Evolutionary conservation across 2,888 invertebrate genomes (phyloP), one percentile per base, ranked within the genome.

Genomic region (Falcaria lacertinaria): DNA sequence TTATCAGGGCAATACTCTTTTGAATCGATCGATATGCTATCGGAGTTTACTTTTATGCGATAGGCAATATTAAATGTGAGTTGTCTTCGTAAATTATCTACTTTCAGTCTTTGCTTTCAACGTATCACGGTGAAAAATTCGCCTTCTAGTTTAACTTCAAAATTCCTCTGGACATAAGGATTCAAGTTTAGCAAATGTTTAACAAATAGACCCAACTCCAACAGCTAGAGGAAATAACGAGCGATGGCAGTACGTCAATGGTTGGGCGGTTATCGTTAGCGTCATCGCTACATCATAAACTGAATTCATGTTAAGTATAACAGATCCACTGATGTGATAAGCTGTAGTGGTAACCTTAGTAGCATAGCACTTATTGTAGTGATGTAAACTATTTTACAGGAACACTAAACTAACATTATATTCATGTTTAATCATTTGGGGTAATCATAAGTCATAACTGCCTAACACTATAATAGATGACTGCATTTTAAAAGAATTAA

Each of bases 291-390:
- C 49, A 52, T 56, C 71, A 57, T 67, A 64, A 67, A 65, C 52
- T 45, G 53, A 63, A 69, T 75, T 69, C 63, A 69, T 69, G 69
- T 65, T 60, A 62, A 56, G 63, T 67, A 48, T 39, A 60, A 48
- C 38, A 50, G 22, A 14, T 37, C 22, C 15, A 22, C 22, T 22
- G 22, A 13, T 57, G 46, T 48, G 41, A 49, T 55, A 50, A 51
- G 42, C 16, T 25, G 37, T 39, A 7, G 15, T 34, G 40, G 40
- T 40, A 36, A 40, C 15, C 35, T 22, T 22, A 22, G 22, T 37
- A 8, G 7, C n/a, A 6, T 37, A 6, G 6, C 1, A 37, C 36
- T 37, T 11, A 6, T 19, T 4, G 19, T 19, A 19, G 6, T 19
- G 6, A 4, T 19, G 28, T 28, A 28, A 1, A 0, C 11, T 28